Evolutionary conservation across 2,888 invertebrate genomes (phyloP), one percentile per base, ranked within the genome.

Genomic region (Tinea semifulvella): DNA sequence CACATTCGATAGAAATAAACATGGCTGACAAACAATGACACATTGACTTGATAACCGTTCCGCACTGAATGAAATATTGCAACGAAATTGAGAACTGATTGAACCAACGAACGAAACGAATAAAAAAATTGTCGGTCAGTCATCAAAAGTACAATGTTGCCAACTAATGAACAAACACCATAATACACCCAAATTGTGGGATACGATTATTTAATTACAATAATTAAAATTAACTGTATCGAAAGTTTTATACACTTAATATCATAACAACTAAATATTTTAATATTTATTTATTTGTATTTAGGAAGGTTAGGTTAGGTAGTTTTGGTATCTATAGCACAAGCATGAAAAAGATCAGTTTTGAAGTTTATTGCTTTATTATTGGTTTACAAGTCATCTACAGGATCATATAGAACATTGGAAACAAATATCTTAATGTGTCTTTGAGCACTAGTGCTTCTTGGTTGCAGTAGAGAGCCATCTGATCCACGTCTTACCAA

Each of bases 341-440:
- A 22, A 22, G 22, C 6, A 22, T 22, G 22, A 22, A 22, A 22
- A 22, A 8, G 22, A 7, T 22, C 8, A 7, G 5, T 22, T 22
- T 22, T 7, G 22, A 8, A 7, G 5, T 22, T 22, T 22, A 28
- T 28, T 28, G n/a, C n/a, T 28, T 7, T 28, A 28, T 8, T 28
- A 28, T 28, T 11, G 11, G 22, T 28, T 28, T 28, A 28, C 5
- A 7, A 8, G n/a, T 36, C 18, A 36, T 36, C 36, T 14, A 36
- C 10, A 18, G 36, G 17, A 18, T 27, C 17, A 14, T 13, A 42
- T 14, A 55, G 50, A 45, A 61, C 61, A 50, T 62, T 63, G 0
- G 79, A 76, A 27, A 79, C 62, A 52, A 68, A 67, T 52, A 80
- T 80, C 64, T 73, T 77, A 2, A 80, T 79, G 50, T 71, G 76